Base-by-base conservation (phyloP, 2,113 vertebrate genomes). In the Chionis minor region DNA sequence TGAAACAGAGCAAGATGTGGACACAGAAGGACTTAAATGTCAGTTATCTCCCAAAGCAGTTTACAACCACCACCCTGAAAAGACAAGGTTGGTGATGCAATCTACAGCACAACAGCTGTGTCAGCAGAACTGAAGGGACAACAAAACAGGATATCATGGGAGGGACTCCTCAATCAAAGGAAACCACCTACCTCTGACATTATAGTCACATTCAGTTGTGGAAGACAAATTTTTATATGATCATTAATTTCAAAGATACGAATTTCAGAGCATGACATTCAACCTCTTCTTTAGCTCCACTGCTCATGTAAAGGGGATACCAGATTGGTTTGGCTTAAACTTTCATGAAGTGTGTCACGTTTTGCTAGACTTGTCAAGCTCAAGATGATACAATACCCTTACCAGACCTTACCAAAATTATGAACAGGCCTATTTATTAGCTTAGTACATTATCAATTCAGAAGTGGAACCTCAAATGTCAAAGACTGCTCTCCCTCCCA, bases 91-190 rank as follows among this genome's bases (percentile, higher is more conserved):
- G 54, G 32, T 55, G 62, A 45, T 55, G 58, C 55, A 73, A 85
- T 45, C 40, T 58, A 45, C 19, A 80, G 54, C 11, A 40, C 54
- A 78, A 63, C 40, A 74, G 44, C 54, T 88, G 32, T 66, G 51
- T 62, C 94, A 79, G 54, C 59, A 77, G 35, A 91, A 78, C n/a
- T 33, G 22, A 56, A 44, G 8, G 42, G 27, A 74, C 9, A 61
- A 62, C 7, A 59, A 58, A 22, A 49, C n/a, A 42, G 1, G 2
- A 1, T 52, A 22, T 11, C 5, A 0, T 12, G n/a, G 45, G 22
- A 86, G 4, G 15, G 58, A 66, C 45, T 47, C 33, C 28, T 42
- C 44, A 65, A 6, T 30, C 19, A 81, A 86, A 87, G 14, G 59
- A 80, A 94, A 65, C 3, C 27, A 54, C 17, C n/a, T 65, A 51